Percentiles rank a stretch among this genome's conserved stretches.
These are phyloP conservation scores for Megaceryle torquata DNA, from an alignment of 2,113 vertebrate genomes.

Conservation along the genomic window DNA sequence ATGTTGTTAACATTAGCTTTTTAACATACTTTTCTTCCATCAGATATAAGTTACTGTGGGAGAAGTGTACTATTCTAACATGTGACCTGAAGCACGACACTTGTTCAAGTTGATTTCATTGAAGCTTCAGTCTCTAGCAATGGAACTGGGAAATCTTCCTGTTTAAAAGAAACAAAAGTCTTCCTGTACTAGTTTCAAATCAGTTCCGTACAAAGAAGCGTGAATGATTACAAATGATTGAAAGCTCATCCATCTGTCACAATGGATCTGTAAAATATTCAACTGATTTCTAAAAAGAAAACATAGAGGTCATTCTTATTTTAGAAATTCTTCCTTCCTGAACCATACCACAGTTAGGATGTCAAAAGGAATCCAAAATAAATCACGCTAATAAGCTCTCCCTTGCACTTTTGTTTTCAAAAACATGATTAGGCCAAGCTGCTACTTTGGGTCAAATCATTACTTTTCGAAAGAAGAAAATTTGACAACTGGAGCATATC, in stretches of 20 bases:
- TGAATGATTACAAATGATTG: not conserved
- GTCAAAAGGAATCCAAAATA: not conserved
- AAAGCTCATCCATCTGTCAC: not conserved
- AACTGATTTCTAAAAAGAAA: not conserved
- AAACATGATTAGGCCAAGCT: not conserved
- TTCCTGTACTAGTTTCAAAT: not conserved
- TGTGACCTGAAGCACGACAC: not conserved
- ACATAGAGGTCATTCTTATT: rapidly evolving
- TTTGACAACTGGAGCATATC: not conserved
- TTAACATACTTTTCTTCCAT: not conserved
- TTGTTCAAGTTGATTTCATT: not conserved
- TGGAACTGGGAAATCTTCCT: not conserved
- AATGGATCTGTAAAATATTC: not conserved
- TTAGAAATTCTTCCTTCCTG: not conserved
- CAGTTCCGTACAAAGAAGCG: not conserved
- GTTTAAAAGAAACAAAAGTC: not conserved
- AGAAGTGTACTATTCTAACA: not conserved
- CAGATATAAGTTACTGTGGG: not conserved
- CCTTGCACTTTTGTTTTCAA: not conserved
- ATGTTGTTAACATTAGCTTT: not conserved
- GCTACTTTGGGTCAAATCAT: not conserved
- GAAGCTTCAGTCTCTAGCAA: not conserved
- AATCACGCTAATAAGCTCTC: not conserved
- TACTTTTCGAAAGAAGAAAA: not conserved
- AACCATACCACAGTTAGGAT: not conserved